Evolutionary conservation across 2,113 vertebrate species (phyloP).

Genomic region (Agelaius tricolor): DNA sequence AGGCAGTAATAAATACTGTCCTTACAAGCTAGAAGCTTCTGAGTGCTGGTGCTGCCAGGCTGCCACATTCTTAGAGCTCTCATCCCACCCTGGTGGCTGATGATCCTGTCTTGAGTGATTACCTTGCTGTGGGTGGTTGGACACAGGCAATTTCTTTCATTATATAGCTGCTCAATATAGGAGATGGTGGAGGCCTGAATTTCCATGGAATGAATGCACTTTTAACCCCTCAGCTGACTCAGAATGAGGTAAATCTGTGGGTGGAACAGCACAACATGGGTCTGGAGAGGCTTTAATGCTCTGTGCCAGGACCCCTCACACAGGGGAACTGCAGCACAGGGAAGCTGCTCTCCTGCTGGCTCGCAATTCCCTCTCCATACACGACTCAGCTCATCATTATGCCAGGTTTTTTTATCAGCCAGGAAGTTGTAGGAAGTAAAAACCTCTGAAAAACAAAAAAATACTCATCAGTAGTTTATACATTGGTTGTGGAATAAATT

Average conservation of each 20-base stretch:
- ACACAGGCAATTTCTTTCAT: neutral
- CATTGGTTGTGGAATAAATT: neutral
- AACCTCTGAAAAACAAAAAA: neutral
- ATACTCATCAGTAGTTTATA: constrained; percentile 13
- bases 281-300: neutral
- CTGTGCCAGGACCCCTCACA: neutral
- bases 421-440: constrained; percentile 16
- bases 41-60: neutral
- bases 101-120: neutral
- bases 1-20: neutral
- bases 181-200: neutral
- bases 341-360: neutral
- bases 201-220: neutral
- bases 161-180: neutral
- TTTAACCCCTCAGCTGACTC: neutral
- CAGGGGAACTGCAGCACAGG: neutral
- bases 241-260: neutral
- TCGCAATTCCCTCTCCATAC: neutral
- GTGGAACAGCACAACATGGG: neutral
- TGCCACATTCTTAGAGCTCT: neutral
- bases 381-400: neutral
- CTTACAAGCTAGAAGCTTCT: neutral
- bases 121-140: neutral
- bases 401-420: neutral
- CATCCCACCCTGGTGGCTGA: neutral